These are phyloP conservation scores for Cloeon dipterum DNA, from an alignment of 2,888 invertebrate genomes.

Conservation along the genomic window DNA sequence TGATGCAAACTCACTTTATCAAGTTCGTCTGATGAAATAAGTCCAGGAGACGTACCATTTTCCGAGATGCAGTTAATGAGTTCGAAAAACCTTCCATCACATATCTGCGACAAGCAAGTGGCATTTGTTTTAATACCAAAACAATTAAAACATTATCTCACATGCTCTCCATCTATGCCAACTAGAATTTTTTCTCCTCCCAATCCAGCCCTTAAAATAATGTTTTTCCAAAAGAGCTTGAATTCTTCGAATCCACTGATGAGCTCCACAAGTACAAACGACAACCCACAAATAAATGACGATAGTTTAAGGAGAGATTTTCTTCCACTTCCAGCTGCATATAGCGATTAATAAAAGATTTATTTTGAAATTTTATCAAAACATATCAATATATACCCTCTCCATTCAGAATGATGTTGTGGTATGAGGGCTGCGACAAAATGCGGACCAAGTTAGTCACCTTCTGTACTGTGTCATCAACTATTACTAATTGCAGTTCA, in stretches of 20 bases:
- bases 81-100: too few relatives aligned
- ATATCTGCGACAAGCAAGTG: conserved; percentile 39
- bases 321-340: too few relatives aligned
- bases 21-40: too few relatives aligned
- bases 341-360: neutral
- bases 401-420: conserved; percentile 58
- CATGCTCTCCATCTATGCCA: too few relatives aligned
- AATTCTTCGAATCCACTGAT: too few relatives aligned
- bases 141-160: too few relatives aligned
- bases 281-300: neutral
- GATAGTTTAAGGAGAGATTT: neutral
- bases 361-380: neutral
- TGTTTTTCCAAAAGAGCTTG: too few relatives aligned
- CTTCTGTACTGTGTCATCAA: conserved; percentile 70
- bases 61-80: too few relatives aligned
- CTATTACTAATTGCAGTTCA: conserved; percentile 65
- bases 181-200: too few relatives aligned
- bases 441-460: conserved; percentile 61
- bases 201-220: too few relatives aligned
- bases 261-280: neutral
- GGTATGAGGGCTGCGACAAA: conserved; percentile 54
- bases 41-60: too few relatives aligned
- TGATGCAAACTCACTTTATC: too few relatives aligned
- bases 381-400: conserved; percentile 28
- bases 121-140: conserved; percentile 3